Percentiles rank a stretch among this genome's conserved stretches.
phyloP scores from a whole-genome alignment of 2,113 vertebrate species.

The Dasyurus viverrinus region DNA sequence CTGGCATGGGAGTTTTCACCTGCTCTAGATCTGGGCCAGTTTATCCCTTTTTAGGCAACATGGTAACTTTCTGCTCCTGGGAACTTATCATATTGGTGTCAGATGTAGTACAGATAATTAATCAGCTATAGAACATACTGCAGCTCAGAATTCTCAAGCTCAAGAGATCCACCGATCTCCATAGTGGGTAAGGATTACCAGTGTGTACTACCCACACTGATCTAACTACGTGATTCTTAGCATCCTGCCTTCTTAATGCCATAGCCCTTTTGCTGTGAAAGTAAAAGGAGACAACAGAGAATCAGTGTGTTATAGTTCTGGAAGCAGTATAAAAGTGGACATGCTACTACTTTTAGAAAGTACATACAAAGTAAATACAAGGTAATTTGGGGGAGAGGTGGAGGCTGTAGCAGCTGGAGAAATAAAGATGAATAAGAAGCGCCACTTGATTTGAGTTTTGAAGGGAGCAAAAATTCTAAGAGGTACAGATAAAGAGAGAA shows the following conservation, averaged over 20 bases:
- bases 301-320: not conserved
- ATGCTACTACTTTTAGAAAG: not conserved
- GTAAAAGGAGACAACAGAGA: not conserved
- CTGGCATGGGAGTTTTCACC: no score
- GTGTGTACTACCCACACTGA: not conserved
- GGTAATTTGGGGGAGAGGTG: no score
- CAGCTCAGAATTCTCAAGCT: not conserved
- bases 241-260: not conserved
- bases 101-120: not conserved
- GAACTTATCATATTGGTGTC: not conserved
- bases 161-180: not conserved
- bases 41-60: not conserved
- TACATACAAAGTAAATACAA: no score
- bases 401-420: no score
- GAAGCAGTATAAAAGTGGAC: not conserved
- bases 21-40: not conserved
- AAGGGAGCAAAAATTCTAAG: no score
- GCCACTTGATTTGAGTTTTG: no score
- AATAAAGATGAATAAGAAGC: no score
- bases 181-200: not conserved
- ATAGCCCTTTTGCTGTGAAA: not conserved
- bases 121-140: not conserved
- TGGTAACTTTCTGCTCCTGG: not conserved
- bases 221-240: not conserved
- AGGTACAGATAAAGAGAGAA: no score